Base-by-base conservation (phyloP, 2,797 vertebrate genomes). In the Podarcis lilfordi region DNA sequence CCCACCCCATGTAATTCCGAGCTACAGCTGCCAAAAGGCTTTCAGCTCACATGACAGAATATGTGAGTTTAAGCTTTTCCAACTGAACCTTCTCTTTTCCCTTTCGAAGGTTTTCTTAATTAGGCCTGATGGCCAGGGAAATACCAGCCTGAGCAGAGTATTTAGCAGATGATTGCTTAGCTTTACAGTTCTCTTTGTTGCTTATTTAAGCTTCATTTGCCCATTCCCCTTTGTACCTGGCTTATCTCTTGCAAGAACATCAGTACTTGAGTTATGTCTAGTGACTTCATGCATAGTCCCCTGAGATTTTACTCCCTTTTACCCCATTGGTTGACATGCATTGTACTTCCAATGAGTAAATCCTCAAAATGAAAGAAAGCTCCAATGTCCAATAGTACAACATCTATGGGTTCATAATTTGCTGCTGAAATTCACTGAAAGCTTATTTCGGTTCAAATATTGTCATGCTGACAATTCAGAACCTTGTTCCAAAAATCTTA, bases 21-120 rank as follows among this genome's bases (percentile, higher is more conserved):
- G 90, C 80, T 92, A 88, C 87, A 91, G 92, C 92, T 92, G 80
- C 90, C 92, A 89, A 0, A 21, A 85, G 76, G 89, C 74, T 77
- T 88, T 68, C 92, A 86, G 88, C 74, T 40, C 92, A 95, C 92
- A 91, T 91, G 93, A 90, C 59, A 85, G 71, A 78, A 86, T 93
- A 91, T 69, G 37, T 0, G 2, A 89, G 72, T 93, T 94, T 94
- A 93, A 83, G 27, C 0, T 0, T 89, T 90, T 91, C 92, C 84
- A 87, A 37, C 89, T 92, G 92, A 91, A 75, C 86, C 79, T 87
- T 68, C 13, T 55, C 2, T 76, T 55, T 66, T 71, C 0, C 0
- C 27, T 90, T 85, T 66, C 9, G 85, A 90, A 86, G 86, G 88
- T 90, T 94, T 92, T 90, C 87, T 84, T 92, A 77, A 91, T 88